Conservation (phyloP, 2,113 vertebrate genomes). For the Calypte anna region DNA sequence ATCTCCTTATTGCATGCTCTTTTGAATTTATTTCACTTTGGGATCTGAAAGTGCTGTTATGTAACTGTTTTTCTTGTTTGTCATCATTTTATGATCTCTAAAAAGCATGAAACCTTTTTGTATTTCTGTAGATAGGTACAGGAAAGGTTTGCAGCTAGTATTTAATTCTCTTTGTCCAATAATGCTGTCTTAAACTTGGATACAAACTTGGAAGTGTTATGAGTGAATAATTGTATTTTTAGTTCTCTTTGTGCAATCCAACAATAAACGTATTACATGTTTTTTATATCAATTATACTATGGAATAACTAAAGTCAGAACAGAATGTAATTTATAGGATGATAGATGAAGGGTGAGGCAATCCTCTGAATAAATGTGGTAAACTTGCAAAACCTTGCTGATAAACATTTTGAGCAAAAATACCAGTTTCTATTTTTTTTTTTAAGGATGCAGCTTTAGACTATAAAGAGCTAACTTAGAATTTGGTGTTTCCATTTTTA, state of each 20-base stretch:
- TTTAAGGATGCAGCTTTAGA: not conserved
- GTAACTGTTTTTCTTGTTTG: not conserved
- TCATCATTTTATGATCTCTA: not conserved
- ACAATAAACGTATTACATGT: not conserved
- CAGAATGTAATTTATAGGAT: not conserved
- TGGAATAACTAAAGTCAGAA: not conserved
- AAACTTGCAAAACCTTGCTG: not conserved
- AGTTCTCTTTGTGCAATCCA: not conserved
- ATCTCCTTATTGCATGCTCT: not conserved
- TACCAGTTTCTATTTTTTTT: not conserved
- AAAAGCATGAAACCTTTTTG: not conserved
- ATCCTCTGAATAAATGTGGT: not conserved
- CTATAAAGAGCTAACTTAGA: not conserved
- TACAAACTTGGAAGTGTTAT: not conserved
- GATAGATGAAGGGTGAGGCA: not conserved
- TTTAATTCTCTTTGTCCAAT: not conserved
- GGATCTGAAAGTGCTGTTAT: not conserved
- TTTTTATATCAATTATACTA: not conserved
- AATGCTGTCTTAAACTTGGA: not conserved
- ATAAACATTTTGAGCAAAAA: not conserved
- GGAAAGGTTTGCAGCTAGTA: not conserved
- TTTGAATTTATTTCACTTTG: not conserved
- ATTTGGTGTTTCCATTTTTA: not conserved
- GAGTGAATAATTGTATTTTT: not conserved
- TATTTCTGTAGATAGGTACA: rapidly evolving